Evolutionary conservation across 2,888 invertebrate genomes (phyloP).

Genomic region (Caenorhabditis sulstoni): DNA sequence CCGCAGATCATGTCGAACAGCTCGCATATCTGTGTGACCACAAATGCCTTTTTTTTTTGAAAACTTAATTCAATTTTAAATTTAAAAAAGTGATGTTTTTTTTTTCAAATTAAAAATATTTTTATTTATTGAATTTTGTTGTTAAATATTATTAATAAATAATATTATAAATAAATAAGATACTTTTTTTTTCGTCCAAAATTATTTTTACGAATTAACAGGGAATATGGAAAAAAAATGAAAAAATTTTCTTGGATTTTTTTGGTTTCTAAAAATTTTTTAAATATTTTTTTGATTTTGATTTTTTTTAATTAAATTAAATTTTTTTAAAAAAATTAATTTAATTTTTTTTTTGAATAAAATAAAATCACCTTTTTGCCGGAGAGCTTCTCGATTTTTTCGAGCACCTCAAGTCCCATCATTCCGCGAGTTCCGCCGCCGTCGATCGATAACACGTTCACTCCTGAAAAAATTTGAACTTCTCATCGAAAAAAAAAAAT

Average conservation of each 20-base stretch:
- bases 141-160: no score
- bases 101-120: neutral
- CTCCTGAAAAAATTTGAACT: no score
- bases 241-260: no score
- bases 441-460: conserved; percentile 90
- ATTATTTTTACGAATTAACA: no score
- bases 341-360: no score
- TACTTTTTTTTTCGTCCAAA: conserved; percentile 81
- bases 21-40: conserved; percentile 84
- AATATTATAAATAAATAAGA: no score
- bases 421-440: conserved; percentile 93
- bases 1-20: conserved; percentile 89
- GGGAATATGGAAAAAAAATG: no score
- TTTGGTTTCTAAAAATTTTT: no score
- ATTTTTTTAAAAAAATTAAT: neutral
- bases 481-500: no score
- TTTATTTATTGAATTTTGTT: neutral
- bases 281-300: no score
- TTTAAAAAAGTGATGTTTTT: neutral
- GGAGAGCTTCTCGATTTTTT: conserved; percentile 85
- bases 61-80: no score
- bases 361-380: conserved; percentile 80
- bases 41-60: neutral
- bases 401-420: conserved; percentile 89
- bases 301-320: neutral